A percentile compares a stretch with the other conserved stretches of the same genome.
These are phyloP conservation scores for Syrrhaptes paradoxus DNA, from an alignment of 2,113 vertebrate genomes.

Conservation along the genomic window DNA sequence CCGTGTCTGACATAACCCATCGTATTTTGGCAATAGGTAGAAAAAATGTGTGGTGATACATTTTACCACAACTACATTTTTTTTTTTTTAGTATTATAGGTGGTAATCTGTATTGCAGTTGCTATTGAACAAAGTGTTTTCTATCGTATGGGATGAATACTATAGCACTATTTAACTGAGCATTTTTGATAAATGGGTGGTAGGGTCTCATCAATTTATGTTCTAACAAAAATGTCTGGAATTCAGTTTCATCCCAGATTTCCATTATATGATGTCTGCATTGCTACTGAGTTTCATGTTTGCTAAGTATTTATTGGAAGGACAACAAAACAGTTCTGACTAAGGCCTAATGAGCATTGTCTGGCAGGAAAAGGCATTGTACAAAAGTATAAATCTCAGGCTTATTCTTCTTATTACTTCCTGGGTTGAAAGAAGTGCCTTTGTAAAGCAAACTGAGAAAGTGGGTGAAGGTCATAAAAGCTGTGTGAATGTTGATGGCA, in stretches of 20 bases:
- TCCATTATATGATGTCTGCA: background rate
- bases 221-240: background rate
- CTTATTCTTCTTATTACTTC: background rate
- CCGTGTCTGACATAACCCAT: background rate
- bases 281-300: background rate
- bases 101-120: background rate
- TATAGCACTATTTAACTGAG: background rate
- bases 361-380: background rate
- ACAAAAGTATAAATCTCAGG: background rate
- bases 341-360: background rate
- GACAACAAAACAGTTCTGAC: background rate
- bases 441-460: background rate
- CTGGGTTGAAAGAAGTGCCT: background rate
- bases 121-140: background rate
- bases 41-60: background rate
- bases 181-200: background rate
- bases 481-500: background rate
- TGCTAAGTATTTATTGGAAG: background rate
- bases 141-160: background rate
- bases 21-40: background rate
- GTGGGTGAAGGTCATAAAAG: background rate
- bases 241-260: background rate
- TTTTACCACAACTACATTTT: background rate
- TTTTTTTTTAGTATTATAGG: background rate
- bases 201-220: background rate